Evolutionary conservation across 2,888 invertebrate genomes (phyloP), one percentile per base, ranked within the genome.

Genomic region (Coleophora flavipennella): DNA sequence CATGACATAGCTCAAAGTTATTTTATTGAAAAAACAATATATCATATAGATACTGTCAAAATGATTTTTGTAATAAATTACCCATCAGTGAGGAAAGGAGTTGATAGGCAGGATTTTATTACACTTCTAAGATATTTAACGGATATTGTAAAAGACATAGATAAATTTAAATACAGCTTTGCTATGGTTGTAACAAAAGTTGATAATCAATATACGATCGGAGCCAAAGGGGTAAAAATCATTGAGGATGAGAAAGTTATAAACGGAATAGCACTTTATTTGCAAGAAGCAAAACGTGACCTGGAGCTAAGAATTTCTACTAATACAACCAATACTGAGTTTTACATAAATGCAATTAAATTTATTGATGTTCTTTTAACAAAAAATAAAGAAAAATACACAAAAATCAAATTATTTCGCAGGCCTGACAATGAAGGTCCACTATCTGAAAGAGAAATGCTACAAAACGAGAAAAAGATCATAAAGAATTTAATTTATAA

Each of bases 161-260:
- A 36, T 8, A 29, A 31, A 11, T 31, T 31, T 11, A 2, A 10
- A n/a, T 1, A 36, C 11, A 36, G 36, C 11, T 11, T 36, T 7
- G 36, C 31, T 28, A 2, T 36, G 10, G 8, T 36, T 8, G 36
- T 20, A 7, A 36, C 36, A 7, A 36, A 36, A 36, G 36, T 36
- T 20, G 36, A 31, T 31, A 36, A 36, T 11, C 13, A 36, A 13
- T 20, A 14, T 14, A 20, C 9, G 20, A 13, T 12, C 8, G 3
- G 13, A 8, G 3, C 11, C 12, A 12, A 12, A 11, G 12, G 4
- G 13, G 14, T n/a, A 13, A 33, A 13, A 8, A 13, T 33, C 9
- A 33, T 33, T 9, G 14, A 9, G 3, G 33, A 33, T 33, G 14
- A 14, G 3, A 33, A 13, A 9, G 10, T 13, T 8, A 33, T 33